Evolutionary conservation across 2,888 invertebrate species (phyloP).

Genomic region (Xylophagus ater): DNA sequence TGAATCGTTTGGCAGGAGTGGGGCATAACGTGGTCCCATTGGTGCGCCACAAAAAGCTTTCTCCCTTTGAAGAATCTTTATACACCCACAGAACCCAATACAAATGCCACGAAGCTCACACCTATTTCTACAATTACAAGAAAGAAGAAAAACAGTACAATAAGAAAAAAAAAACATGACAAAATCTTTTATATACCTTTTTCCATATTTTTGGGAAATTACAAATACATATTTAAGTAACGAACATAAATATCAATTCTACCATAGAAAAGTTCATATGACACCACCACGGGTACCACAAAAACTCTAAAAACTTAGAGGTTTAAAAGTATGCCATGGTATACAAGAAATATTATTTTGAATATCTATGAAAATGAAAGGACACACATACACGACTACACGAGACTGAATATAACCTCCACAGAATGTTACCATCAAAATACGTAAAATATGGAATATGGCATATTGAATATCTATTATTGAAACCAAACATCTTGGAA

Average conservation of each 20-base stretch:
- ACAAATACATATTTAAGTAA: too few species aligned
- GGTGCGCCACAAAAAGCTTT: constrained; percentile 42
- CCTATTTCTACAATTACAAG: too few species aligned
- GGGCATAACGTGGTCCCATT: constrained; percentile 41
- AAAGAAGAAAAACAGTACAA: too few species aligned
- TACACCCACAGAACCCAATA: constrained; percentile 14
- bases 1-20: constrained; percentile 22
- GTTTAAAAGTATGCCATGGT: neutral
- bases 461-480: too few species aligned
- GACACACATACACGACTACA: too few species aligned
- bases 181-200: neutral
- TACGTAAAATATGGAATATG: too few species aligned
- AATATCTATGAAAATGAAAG: too few species aligned
- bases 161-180: too few species aligned
- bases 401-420: too few species aligned
- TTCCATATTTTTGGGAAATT: too few species aligned
- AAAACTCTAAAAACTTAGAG: constrained; percentile 15
- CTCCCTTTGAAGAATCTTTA: constrained; percentile 19
- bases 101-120: constrained; percentile 12
- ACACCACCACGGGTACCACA: constrained; percentile 18
- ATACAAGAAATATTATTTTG: constrained; percentile 1
- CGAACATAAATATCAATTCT: constrained; percentile 14
- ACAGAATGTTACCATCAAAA: too few species aligned
- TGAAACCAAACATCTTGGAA: too few species aligned
- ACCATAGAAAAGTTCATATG: constrained; percentile 17